Evolutionary conservation across 2,113 vertebrate genomes (phyloP).

Genomic region (Anseranas semipalmata): DNA sequence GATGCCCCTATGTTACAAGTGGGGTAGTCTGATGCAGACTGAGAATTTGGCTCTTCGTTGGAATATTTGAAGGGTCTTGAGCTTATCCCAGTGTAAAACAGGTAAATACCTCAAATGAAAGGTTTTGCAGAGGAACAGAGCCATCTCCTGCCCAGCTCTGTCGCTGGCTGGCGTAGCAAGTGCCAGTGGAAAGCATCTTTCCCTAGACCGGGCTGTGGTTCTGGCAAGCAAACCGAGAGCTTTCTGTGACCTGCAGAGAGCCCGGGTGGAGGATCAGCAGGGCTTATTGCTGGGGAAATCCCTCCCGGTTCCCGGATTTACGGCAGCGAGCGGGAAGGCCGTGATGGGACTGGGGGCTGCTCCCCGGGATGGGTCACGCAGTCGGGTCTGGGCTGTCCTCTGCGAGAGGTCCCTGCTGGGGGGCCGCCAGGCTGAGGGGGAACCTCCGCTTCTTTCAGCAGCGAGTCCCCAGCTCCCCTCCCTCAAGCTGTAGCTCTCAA

Average conservation of each 20-base stretch:
- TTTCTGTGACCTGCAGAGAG: neutral
- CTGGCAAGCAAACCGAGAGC: neutral
- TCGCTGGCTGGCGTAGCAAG: fast-evolving
- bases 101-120: neutral
- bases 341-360: neutral
- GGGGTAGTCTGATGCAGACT: neutral
- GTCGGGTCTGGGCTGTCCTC: fast-evolving
- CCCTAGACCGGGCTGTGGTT: neutral
- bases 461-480: neutral
- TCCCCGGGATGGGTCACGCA: neutral
- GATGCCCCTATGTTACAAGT: neutral
- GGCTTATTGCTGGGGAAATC: neutral
- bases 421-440: neutral
- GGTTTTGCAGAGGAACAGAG: neutral
- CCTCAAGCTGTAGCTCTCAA: neutral
- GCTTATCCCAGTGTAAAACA: neutral
- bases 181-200: fast-evolving
- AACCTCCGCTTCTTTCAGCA: neutral
- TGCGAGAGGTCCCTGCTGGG: neutral
- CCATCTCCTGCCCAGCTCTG: neutral
- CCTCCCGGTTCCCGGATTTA: neutral
- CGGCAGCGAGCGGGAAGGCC: neutral
- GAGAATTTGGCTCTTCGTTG: neutral
- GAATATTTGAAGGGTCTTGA: neutral
- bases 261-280: fast-evolving